Base-by-base conservation (phyloP, 2,797 vertebrate species). In the Centroberyx gerrardi region DNA sequence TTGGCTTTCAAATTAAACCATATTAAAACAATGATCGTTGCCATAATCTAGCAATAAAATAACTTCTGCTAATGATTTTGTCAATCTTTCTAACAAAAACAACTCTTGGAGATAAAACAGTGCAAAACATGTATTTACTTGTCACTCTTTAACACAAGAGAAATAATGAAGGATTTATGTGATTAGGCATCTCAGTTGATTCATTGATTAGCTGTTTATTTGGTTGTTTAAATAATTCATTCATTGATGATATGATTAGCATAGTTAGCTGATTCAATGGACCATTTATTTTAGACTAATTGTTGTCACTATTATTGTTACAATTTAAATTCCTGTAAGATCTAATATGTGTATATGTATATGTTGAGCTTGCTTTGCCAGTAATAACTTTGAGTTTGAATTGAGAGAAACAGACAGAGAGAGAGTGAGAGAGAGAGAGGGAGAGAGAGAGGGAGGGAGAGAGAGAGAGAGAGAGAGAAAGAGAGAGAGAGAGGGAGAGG, bases 351-450 rank as follows among this genome's bases (percentile, higher is more conserved):
- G 54, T 58, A 59, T 69, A 40, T 62, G 61, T 58, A 59, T 69
- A 40, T 62, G 61, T 64, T 31, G 6, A 49, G 42, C 33, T 33
- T 7, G 4, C 33, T 69, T 80, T 81, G 65, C 18, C 48, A 13
- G 5, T 48, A 17, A 48, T n/a, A 48, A 48, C 48, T 51, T 33
- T 51, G 8, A 81, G 82, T 86, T 68, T 75, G 55, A 84, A 88
- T 56, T 53, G 40, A 78, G 38, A 42, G 72, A 62, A 60, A 38
- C n/a, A 48, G n/a, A 40, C 29, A 36, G 68, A 8, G 59, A 54
- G 33, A 12, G 42, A 13, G 27, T 8, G 36, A 8, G n/a, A 46
- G 27, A 4, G n/a, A 46, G 51, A n/a, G 22, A 22, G 22, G 1
- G 22, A 22, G 22, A 22, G 22, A 22, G 22, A 22, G 22, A 22